Conservation (phyloP, 2,113 vertebrate genomes). For the Ranitomeya imitator region DNA sequence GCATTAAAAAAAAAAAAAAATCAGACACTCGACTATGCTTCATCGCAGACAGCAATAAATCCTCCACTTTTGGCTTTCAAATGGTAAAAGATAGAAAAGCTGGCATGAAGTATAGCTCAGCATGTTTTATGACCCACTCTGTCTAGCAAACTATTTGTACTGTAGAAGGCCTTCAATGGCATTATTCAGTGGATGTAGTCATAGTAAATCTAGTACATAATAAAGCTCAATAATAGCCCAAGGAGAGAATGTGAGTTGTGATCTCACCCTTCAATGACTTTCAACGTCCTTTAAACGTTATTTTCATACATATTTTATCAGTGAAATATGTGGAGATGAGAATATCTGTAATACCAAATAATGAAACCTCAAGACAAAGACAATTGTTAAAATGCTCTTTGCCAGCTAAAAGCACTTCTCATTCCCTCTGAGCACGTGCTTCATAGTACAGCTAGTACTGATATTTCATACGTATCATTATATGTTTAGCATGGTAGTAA, state of each 20-base stretch:
- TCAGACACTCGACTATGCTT: conserved; percentile 18
- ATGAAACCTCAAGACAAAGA: conserved; percentile 11
- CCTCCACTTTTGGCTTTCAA: conserved; percentile 29
- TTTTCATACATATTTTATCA: conserved; percentile 46
- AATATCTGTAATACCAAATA: conserved; percentile 13
- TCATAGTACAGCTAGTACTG: not conserved
- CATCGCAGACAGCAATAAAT: conserved; percentile 44
- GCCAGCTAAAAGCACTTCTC: not conserved
- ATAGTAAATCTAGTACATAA: conserved; percentile 33
- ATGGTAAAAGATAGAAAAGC: conserved; percentile 35
- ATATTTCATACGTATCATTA: not conserved
- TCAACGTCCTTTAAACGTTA: conserved; percentile 11
- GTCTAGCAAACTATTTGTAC: conserved; percentile 36
- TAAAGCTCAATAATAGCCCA: conserved; percentile 34
- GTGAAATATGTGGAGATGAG: conserved; percentile 26
- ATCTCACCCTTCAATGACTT: conserved; percentile 40
- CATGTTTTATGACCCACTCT: conserved; percentile 40
- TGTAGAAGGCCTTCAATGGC: conserved; percentile 16
- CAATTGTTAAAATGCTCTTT: conserved; percentile 2
- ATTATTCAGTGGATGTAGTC: conserved; percentile 13
- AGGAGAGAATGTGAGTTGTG: conserved; percentile 30
- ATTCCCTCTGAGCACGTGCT: not conserved
- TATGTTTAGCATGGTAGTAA: not conserved
- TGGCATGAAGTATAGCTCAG: conserved; percentile 41
- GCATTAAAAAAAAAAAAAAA: conserved; percentile 18